Evolutionary conservation across 1,140 invertebrate species (phyloP), one percentile per base, ranked within the genome.

Genomic region (Mya arenaria): DNA sequence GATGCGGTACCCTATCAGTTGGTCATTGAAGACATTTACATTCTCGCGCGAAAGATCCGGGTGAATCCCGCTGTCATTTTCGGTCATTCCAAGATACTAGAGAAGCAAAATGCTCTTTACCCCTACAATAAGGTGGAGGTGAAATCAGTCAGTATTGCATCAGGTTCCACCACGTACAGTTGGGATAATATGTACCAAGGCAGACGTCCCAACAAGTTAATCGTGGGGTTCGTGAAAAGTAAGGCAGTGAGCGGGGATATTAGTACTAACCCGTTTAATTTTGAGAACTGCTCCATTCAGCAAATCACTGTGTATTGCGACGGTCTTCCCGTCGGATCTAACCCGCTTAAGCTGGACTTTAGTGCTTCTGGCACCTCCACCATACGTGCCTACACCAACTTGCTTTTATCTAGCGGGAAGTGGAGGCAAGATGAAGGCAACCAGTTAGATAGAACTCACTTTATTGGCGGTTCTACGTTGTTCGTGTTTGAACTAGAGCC

Each of bases 101-200:
- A 72, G 44, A 63, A 44, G 8, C 36, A 37, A 23, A 72, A 68
- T 48, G 78, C 78, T 44, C 37, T 66, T 30, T 81, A 81, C 28
- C 78, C 52, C 0, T 81, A 48, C 34, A 71, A 55, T 60, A 48
- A 41, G 25, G 19, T 23, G 10, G 62, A 79, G 6, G 30, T 28
- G 13, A 34, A n/a, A 75, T 63, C 73, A 34, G 58, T 63, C 58
- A 44, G 73, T 32, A 75, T 75, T 17, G 56, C 73, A 25, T 63
- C 56, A 0, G 73, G 73, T n/a, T 63, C 37, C 10, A 75, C 60
- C 10, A 63, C 25, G 0, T 75, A 44, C n/a, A 62, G 1, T 41
- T 75, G 56, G 72, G 72, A 48, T 13, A 75, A 44, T n/a, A 63
- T 75, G 56, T 52, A 63, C 41, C 73, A 63, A 30, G 73, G 73